Evolutionary conservation across 2,888 invertebrate genomes (phyloP).

Genomic region (Caenorhabditis macrosperma): DNA sequence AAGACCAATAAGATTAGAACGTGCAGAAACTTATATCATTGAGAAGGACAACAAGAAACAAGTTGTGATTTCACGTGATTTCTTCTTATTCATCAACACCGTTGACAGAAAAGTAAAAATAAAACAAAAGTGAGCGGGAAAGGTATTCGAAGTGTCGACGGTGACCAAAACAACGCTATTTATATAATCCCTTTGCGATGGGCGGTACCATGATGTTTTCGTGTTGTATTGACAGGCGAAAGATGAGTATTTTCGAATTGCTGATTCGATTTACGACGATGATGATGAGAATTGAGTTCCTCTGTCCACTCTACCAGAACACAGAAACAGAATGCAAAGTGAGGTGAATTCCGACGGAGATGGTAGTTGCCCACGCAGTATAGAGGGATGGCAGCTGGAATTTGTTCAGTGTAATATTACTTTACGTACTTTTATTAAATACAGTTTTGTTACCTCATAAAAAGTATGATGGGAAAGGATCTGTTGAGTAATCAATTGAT

Average conservation of each 20-base stretch:
- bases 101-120: conserved; percentile 15
- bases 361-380: conserved; percentile 41
- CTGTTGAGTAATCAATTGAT: conserved; percentile 41
- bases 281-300: neutral
- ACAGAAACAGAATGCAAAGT: conserved; percentile 37
- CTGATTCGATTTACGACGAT: conserved; percentile 34
- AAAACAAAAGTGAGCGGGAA: neutral
- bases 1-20: neutral
- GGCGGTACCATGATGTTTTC: neutral
- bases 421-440: too few species aligned
- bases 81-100: neutral
- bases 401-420: too few species aligned
- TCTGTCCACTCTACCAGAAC: conserved; percentile 33
- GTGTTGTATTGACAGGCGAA: neutral
- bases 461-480: conserved; percentile 15
- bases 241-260: conserved; percentile 6
- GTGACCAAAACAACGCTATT: conserved; percentile 11
- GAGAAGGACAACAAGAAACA: neutral
- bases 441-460: conserved; percentile 19
- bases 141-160: conserved; percentile 1
- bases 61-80: neutral
- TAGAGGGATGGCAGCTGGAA: conserved; percentile 32
- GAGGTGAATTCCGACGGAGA: conserved; percentile 39
- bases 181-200: conserved; percentile 4
- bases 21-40: neutral